Evolutionary conservation across 2,888 invertebrate species (phyloP), one percentile per base, ranked within the genome.

Genomic region (Anagyrus pseudococci): DNA sequence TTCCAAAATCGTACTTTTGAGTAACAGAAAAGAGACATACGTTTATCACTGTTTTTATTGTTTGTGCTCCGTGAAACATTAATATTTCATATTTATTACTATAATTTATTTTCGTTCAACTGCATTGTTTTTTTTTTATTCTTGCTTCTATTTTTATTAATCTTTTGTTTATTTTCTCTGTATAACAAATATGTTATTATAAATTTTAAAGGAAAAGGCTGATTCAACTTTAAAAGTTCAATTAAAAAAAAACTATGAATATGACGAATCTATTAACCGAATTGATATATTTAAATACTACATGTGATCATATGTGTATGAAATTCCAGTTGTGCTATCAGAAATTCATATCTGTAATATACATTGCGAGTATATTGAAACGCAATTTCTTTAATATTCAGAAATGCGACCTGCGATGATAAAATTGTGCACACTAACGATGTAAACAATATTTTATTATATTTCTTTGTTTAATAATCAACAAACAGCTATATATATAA

Each of bases 201-300:
- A 33, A 49, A 49, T 43, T 15, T 54, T 54, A 57, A 55, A 63
- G 59, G 19, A 47, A 64, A 64, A 64, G 64, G 64, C 64, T 64
- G 59, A 64, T 64, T 52, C 63, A 63, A 55, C 55, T 64, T 59
- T 64, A 56, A 29, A 56, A 59, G 47, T 56, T 59, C 25, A 47
- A 56, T 59, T 59, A 59, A 52, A 48, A 46, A 22, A 26, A 50
- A 48, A 46, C 40, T 44, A 25, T 19, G 22, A 33, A 54, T 25
- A 37, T 37, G 47, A 58, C 54, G 40, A 59, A 56, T 33, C 17
- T 49, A 55, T 47, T 54, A 56, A 50, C 52, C 50, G 50, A 64
- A 64, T 59, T 59, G 50, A 59, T 46, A 50, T 49, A 41, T 20
- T 41, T 58, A n/a, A 44, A 43, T 2, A 20, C 53, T 43, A 22